These are phyloP conservation scores for Polylopha cassiicola DNA, from an alignment of 2,888 invertebrate species.

Conservation along the genomic window DNA sequence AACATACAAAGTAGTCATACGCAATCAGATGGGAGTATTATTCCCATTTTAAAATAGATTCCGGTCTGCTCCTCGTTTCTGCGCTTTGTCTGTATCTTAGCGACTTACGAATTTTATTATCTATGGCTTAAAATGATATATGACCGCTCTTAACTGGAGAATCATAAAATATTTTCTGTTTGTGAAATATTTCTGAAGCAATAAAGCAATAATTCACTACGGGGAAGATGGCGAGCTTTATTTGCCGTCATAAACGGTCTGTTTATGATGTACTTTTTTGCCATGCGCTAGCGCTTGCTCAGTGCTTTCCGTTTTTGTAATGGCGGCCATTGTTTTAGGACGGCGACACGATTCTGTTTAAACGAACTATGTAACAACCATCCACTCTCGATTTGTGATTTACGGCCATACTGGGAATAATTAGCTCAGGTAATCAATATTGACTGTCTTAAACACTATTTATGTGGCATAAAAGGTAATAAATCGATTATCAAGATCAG, in stretches of 20 bases:
- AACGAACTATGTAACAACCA: no score
- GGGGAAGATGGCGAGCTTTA: slow-evolving; percentile 74
- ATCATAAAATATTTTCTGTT: slow-evolving; percentile 78
- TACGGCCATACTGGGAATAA: no score
- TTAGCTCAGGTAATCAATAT: no score
- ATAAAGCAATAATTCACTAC: slow-evolving; percentile 78
- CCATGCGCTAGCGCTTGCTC: slow-evolving; percentile 36
- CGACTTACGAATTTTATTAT: slow-evolving; percentile 76
- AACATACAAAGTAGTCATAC: slow-evolving; percentile 15
- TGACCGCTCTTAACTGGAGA: slow-evolving; percentile 72
- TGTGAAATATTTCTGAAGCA: slow-evolving; percentile 77
- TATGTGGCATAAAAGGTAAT: no score
- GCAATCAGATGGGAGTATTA: slow-evolving; percentile 12
- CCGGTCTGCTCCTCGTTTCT: slow-evolving; percentile 39
- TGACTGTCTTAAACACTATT: no score
- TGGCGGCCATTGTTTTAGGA: no score
- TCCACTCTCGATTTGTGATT: no score
- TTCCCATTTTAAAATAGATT: slow-evolving; percentile 16
- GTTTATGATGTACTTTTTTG: slow-evolving; percentile 75
- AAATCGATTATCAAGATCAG: no score
- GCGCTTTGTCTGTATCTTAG: slow-evolving; percentile 65
- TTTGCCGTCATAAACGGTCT: slow-evolving; percentile 74
- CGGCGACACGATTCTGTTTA: background rate
- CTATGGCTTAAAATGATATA: slow-evolving; percentile 78
- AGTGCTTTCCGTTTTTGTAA: slow-evolving; percentile 27